Evolutionary conservation across 2,797 vertebrate genomes (phyloP), one percentile per base, ranked within the genome.

Genomic region (Picus viridis): DNA sequence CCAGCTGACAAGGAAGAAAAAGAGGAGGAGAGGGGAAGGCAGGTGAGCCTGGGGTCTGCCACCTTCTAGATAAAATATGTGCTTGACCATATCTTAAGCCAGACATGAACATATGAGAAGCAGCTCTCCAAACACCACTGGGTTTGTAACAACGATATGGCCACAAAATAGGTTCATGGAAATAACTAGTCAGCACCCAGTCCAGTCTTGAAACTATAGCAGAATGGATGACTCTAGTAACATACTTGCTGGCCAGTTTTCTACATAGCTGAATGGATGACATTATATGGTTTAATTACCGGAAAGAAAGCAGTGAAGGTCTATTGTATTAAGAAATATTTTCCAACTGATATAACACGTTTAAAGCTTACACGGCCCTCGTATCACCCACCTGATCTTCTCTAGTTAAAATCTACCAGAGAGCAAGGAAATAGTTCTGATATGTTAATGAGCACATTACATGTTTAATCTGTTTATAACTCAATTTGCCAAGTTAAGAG

Each of bases 251-350:
- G 47, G 69, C 61, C 56, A 65, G 51, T 49, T 92, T 93, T 89
- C 72, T 27, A 4, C 34, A 23, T 4, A 75, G 73, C 59, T 88
- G 76, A 83, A 89, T 4, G 0, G 2, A 49, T 83, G 59, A 69
- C 53, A 89, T 93, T 87, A 47, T 29, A 47, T 63, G 80, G 75
- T 92, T 95, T 86, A 94, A 95, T 82, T 69, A 75, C 92, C 6
- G 18, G 91, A 96, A 96, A 93, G 83, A 79, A 88, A 93, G 54
- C 49, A 87, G 47, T 0, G 0, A 71, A 86, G 59, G 22, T 22
- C 82, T 72, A 79, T 94, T 93, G 70, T 90, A 80, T 3, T 57
- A 24, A 88, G 73, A 92, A 94, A 92, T 93, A 95, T 70, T 96
- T 96, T 94, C 93, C 94, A 87, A 5, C 69, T 78, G n/a, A 94